Base-by-base conservation (phyloP, 1,140 invertebrate species). In the Dolichoris vasculosae region DNA sequence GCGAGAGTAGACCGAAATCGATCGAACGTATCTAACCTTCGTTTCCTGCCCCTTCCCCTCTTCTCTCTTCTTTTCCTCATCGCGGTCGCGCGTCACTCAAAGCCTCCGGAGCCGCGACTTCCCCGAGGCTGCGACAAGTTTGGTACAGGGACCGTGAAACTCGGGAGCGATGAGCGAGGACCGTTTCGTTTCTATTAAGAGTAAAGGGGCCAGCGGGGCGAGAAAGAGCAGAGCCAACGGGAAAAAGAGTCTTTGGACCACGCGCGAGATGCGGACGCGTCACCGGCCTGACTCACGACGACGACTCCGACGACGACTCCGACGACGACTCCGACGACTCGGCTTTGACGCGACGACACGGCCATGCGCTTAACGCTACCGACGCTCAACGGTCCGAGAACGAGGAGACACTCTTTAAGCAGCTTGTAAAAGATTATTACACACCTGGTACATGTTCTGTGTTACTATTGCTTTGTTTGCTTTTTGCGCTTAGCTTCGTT, bases 181-280 rank as follows among this genome's bases (percentile, higher is more conserved):
- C 69, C 38, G 71, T 79, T 79, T 83, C 84, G 83, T 87, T 92
- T 92, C 91, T 92, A 93, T 93, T 92, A 93, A 91, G 91, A 92
- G 83, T 73, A 35, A 48, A 30, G 82, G 83, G 84, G 67, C 86
- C 87, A 69, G 87, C 81, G 64, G 86, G 87, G 83, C 86, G 87
- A 86, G 89, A 89, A 90, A 88, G 87, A 89, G 90, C 89, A 77
- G 75, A 77, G 90, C 91, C 90, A 91, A 88, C 91, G 67, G 89
- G 85, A 89, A 90, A 55, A 89, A 90, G 89, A 83, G 81, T 43
- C 35, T 11, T 6, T 51, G 2, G n/a, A 51, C 75, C 20, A 51
- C 7, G 48, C 48, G 48, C 55, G 55, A 59, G 2, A 26, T 59
- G 23, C 9, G 23, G n/a, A n/a, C 55, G 20, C 43, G 43, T 13